A percentile compares a stretch with the other conserved stretches of the same genome.
phyloP scores from a whole-genome alignment of 2,113 vertebrate genomes.

The Xiphophorus hellerii region DNA sequence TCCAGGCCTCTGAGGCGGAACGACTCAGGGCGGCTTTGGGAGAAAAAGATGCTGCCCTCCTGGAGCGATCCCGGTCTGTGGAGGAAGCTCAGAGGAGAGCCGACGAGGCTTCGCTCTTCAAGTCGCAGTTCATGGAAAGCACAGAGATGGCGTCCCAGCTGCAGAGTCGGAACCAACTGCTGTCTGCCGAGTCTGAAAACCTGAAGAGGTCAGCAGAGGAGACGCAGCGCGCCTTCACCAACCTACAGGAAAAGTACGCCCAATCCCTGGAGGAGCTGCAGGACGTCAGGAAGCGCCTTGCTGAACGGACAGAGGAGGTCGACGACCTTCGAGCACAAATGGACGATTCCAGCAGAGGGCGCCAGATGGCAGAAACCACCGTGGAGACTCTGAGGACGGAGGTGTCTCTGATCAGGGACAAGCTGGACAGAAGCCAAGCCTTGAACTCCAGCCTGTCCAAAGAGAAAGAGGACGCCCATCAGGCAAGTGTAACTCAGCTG shows the following conservation, averaged over 20 bases:
- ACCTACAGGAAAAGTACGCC: slow-evolving; percentile 82
- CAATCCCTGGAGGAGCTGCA: slow-evolving; percentile 66
- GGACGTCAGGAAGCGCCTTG: slow-evolving; percentile 64
- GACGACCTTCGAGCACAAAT: slow-evolving; percentile 65
- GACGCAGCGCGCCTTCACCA: slow-evolving; percentile 76
- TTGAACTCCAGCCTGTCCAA: slow-evolving; percentile 68
- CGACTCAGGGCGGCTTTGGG: slow-evolving; percentile 62
- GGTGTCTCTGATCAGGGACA: slow-evolving; percentile 49
- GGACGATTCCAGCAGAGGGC: slow-evolving; percentile 53
- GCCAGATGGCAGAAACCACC: slow-evolving; percentile 54
- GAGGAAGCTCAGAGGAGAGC: slow-evolving; percentile 71
- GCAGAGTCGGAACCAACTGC: slow-evolving; percentile 58
- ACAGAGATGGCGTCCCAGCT: slow-evolving; percentile 71
- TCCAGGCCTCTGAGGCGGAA: slow-evolving; percentile 65
- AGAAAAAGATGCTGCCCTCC: slow-evolving; percentile 71
- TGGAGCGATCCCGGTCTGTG: slow-evolving; percentile 64
- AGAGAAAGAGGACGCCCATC: slow-evolving; percentile 78
- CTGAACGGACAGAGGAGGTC: slow-evolving; percentile 71
- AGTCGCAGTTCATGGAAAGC: slow-evolving; percentile 75
- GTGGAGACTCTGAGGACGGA: slow-evolving; percentile 71
- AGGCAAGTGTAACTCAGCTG: slow-evolving; percentile 69
- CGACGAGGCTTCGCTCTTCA: slow-evolving; percentile 70
- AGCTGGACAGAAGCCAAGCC: slow-evolving; percentile 64
- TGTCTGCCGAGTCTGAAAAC: slow-evolving; percentile 45
- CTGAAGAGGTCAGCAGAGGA: slow-evolving; percentile 56